Base-by-base conservation (phyloP, 2,888 invertebrate species). In the Hemistola chrysoprasaria region DNA sequence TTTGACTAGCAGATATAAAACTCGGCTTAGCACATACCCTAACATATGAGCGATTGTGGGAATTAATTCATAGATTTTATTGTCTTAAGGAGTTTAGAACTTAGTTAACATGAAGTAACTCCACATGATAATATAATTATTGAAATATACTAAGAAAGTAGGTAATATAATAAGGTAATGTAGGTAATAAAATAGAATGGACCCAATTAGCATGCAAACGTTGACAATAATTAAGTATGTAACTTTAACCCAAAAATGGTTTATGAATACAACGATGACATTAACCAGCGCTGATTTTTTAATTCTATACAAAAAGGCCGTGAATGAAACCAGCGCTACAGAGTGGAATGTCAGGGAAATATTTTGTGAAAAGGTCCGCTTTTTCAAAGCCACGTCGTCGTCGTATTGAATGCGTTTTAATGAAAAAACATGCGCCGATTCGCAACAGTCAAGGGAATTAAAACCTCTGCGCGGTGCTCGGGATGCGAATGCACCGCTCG, bases 351-450 rank as follows among this genome's bases (percentile, higher is more conserved):
- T 82, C 85, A 80, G 78, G 75, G 67, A 78, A 78, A 81, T 69
- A 79, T 80, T 82, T 85, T 84, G 83, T 86, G 73, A 83, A 87
- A 87, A 83, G 83, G 81, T 80, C 71, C 77, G 73, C 80, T 71
- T 71, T 83, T 87, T 80, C 71, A 86, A 85, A 86, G 85, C 85
- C 69, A 71, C 82, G 81, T 84, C 84, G 80, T 78, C 78, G 84
- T 81, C 76, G 84, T 83, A 87, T 87, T 88, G 86, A 88, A 88
- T 88, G 84, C 80, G 86, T 85, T 88, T 87, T 87, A 87, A 87
- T 87, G 87, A 87, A 88, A 88, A 87, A 87, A 86, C 86, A 87
- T 84, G 84, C 85, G 78, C 85, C 85, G 84, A 86, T 83, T 87
- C 84, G 82, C 78, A 75, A 84, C 83, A 86, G 86, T 79, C 87